Conservation (phyloP, 1,140 invertebrate species). For the Caenorhabditis inopinata region DNA sequence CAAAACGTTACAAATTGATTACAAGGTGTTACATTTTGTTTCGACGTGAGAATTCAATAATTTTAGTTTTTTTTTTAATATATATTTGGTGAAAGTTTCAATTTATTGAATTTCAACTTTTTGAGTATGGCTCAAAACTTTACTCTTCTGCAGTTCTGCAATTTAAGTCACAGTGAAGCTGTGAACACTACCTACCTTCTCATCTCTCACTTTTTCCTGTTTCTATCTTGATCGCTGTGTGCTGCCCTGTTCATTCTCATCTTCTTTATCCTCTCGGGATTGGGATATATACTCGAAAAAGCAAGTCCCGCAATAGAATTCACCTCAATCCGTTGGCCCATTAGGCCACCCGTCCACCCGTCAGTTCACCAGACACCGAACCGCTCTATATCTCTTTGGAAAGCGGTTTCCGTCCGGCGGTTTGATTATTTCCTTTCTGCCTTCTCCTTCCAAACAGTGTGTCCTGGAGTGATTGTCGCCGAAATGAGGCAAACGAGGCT, state of each 20-base stretch:
- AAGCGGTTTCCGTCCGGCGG: not conserved
- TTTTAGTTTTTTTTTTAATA: no score
- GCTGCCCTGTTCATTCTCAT: not conserved
- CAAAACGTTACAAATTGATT: no score
- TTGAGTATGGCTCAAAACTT: no score
- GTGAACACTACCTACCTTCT: no score
- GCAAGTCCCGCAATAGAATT: not conserved
- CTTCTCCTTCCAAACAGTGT: not conserved
- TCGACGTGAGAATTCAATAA: no score
- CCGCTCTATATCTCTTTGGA: not conserved
- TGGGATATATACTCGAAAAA: conserved; percentile 11
- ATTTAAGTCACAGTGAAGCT: no score
- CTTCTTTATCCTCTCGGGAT: not conserved
- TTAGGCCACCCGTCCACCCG: not conserved
- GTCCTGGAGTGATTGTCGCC: conserved; percentile 22
- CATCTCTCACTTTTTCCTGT: not conserved
- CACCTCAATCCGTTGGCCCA: not conserved
- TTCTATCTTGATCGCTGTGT: not conserved
- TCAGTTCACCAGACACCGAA: not conserved
- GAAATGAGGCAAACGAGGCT: conserved; percentile 28
- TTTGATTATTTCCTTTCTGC: not conserved
- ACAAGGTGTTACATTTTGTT: no score
- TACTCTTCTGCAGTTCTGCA: no score
- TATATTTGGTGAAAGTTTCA: no score
- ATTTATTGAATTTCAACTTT: no score